phyloP scores from a whole-genome alignment of 2,888 invertebrate species.

The Aporophyla nigra region DNA sequence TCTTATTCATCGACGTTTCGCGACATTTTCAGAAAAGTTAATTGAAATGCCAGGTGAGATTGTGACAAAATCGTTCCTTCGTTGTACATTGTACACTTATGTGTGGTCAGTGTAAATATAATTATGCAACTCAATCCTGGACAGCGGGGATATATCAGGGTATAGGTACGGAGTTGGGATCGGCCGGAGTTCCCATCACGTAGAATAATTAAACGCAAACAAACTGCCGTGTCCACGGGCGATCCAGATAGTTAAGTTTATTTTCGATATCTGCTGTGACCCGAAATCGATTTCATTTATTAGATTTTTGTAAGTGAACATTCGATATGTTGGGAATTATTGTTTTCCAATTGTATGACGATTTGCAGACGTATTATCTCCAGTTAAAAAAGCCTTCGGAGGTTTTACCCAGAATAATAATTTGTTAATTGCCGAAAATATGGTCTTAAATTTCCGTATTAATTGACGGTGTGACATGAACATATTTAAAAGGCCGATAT shows the following conservation, averaged over 20 bases:
- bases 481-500: not conserved
- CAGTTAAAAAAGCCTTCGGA: not conserved
- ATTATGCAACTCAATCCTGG: slow-evolving; percentile 63
- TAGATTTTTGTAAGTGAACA: slow-evolving; percentile 56
- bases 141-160: slow-evolving; percentile 62
- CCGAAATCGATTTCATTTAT: slow-evolving; percentile 71
- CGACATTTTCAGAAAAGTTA: slow-evolving; percentile 28
- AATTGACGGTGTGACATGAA: no score
- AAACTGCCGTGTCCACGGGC: slow-evolving; percentile 78
- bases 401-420: not conserved
- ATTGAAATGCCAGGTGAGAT: slow-evolving; percentile 40
- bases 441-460: not conserved
- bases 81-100: slow-evolving; percentile 44
- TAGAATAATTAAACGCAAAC: slow-evolving; percentile 88
- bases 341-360: slow-evolving; percentile 6
- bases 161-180: slow-evolving; percentile 67
- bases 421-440: not conserved
- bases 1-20: slow-evolving; percentile 27
- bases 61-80: slow-evolving; percentile 32
- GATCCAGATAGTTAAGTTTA: slow-evolving; percentile 80
- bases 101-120: slow-evolving; percentile 64
- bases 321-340: slow-evolving; percentile 22
- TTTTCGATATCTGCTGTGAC: slow-evolving; percentile 77
- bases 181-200: slow-evolving; percentile 78
- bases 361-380: slow-evolving; percentile 4